Percentiles rank a stretch among this genome's conserved stretches.
These are phyloP conservation scores for Schizothorax lantsangensis DNA, from an alignment of 2,797 vertebrate species.

Conservation along the genomic window DNA sequence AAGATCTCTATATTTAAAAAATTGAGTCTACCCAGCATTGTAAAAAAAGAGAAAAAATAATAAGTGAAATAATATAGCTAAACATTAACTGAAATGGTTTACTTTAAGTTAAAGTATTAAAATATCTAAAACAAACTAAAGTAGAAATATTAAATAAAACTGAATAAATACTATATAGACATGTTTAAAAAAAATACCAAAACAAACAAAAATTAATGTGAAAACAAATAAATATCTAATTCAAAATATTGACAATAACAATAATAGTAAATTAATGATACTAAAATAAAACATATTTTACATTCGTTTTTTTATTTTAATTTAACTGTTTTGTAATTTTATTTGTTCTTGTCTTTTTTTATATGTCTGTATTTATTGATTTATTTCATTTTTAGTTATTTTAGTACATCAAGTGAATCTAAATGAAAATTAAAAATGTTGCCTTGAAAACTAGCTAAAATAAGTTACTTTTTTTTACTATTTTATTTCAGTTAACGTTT, in stretches of 20 bases:
- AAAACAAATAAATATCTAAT: background rate
- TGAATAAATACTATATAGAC: background rate
- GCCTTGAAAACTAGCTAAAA: too few species aligned
- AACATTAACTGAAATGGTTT: background rate
- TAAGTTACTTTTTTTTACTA: too few species aligned
- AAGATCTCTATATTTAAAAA: too few species aligned
- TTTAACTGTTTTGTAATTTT: too few species aligned
- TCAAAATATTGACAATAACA: background rate
- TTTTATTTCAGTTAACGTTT: too few species aligned
- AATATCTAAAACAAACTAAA: background rate
- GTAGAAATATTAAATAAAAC: background rate
- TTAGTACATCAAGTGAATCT: background rate
- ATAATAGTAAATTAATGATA: background rate
- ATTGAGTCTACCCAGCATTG: too few species aligned
- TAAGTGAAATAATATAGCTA: background rate
- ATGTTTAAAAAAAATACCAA: background rate
- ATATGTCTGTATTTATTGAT: background rate
- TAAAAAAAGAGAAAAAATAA: background rate
- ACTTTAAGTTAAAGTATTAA: background rate
- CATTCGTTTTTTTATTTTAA: too few species aligned
- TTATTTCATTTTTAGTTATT: background rate
- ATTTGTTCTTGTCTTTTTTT: too few species aligned
- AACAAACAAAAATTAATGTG: background rate
- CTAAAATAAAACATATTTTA: background rate
- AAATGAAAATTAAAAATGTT: background rate